A percentile compares a stretch with the other conserved stretches of the same genome.
Conservation (phyloP, 2,797 vertebrate genomes). For the Rhinoraja longicauda region DNA sequence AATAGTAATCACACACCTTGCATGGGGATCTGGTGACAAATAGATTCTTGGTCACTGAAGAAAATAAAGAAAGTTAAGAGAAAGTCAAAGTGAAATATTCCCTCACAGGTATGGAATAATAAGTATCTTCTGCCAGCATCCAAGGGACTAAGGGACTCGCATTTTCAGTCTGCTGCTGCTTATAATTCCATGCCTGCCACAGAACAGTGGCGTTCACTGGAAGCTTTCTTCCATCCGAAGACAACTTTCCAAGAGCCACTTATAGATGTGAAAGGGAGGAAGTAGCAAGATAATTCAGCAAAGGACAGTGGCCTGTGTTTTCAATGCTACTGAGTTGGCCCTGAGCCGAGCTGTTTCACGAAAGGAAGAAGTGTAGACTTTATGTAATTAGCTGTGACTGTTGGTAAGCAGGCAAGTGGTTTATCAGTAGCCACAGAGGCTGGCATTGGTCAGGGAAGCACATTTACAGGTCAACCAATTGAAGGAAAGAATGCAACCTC, state of each 20-base stretch:
- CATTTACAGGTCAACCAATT: background rate
- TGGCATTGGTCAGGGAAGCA: background rate
- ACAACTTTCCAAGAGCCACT: background rate
- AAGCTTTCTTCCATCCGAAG: background rate
- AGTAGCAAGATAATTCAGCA: background rate
- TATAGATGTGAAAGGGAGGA: background rate
- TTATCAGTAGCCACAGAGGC: background rate
- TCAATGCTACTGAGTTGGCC: background rate
- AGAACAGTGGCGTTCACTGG: background rate
- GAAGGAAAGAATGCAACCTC: background rate
- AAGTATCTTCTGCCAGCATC: background rate
- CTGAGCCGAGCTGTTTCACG: background rate
- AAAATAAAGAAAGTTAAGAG: background rate
- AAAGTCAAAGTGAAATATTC: slow-evolving; percentile 24
- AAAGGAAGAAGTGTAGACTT: background rate
- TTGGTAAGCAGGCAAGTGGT: background rate
- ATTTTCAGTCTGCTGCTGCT: background rate
- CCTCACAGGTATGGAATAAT: background rate
- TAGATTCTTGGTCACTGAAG: background rate
- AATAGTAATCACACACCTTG: background rate
- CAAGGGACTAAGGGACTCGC: background rate
- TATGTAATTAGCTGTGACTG: background rate
- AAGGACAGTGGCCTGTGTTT: background rate
- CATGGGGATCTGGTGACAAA: background rate
- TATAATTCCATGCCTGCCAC: background rate